phyloP scores from a whole-genome alignment of 2,113 vertebrate genomes.

The Thinocorus orbignyianus region DNA sequence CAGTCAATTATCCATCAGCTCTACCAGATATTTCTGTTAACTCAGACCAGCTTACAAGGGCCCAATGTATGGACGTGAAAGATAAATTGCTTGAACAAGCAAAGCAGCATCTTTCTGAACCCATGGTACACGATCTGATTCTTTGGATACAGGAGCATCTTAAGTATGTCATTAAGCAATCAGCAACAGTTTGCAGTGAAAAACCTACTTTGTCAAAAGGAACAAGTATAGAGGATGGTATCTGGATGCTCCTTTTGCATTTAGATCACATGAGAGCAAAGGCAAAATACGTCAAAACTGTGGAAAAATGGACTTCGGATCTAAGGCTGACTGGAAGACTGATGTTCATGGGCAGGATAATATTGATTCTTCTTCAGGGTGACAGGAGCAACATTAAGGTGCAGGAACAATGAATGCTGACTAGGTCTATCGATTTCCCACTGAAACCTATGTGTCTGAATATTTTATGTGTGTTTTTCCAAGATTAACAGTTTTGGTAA shows the following conservation, averaged over 20 bases:
- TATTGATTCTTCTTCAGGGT: constrained; percentile 88
- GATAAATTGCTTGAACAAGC: constrained; percentile 77
- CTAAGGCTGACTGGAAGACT: constrained; percentile 84
- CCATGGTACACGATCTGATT: constrained; percentile 83
- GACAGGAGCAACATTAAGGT: constrained; percentile 82
- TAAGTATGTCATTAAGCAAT: constrained; percentile 52
- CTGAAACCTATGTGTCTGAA: constrained; percentile 24
- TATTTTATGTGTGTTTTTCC: constrained; percentile 49
- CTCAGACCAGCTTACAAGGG: constrained; percentile 79
- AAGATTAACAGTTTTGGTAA: constrained; percentile 29
- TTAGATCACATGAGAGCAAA: constrained; percentile 90
- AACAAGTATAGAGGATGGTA: constrained; percentile 17
- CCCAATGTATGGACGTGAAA: constrained; percentile 74
- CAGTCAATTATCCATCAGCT: constrained; percentile 76
- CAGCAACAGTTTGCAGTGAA: background rate
- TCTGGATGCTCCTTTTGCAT: constrained; percentile 79
- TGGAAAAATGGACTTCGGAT: constrained; percentile 83
- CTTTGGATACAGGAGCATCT: constrained; percentile 83
- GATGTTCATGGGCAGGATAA: constrained; percentile 83
- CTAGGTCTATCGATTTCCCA: constrained; percentile 50
- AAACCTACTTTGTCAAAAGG: constrained; percentile 24
- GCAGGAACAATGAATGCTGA: constrained; percentile 53
- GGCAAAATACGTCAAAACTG: constrained; percentile 80
- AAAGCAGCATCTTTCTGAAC: constrained; percentile 70
- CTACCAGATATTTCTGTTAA: constrained; percentile 78